phyloP scores from a whole-genome alignment of 1,140 invertebrate genomes.

The Drosophila eugracilis region DNA sequence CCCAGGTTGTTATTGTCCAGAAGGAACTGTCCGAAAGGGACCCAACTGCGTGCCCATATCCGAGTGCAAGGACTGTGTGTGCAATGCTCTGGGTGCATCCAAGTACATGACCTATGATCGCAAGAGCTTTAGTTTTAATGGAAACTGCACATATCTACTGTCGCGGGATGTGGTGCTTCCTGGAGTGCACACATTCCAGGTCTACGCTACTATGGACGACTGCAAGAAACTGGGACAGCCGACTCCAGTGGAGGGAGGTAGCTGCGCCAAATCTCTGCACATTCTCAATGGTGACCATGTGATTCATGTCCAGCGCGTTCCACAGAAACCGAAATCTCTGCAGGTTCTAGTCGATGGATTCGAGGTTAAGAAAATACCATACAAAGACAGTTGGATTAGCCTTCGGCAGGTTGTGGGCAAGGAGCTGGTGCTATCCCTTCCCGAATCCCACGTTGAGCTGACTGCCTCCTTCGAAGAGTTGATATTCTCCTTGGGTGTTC shows the following conservation, averaged over 20 bases:
- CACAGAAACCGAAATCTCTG: slow-evolving; percentile 47
- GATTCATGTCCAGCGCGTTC: slow-evolving; percentile 86
- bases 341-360: slow-evolving; percentile 79
- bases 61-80: slow-evolving; percentile 91
- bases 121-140: slow-evolving; percentile 89
- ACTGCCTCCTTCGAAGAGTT: slow-evolving; percentile 85
- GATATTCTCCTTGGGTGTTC: slow-evolving; percentile 87
- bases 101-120: slow-evolving; percentile 91
- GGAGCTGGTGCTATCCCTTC: slow-evolving; percentile 85
- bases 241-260: slow-evolving; percentile 41
- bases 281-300: slow-evolving; percentile 88
- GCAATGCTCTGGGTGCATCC: slow-evolving; percentile 89
- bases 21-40: slow-evolving; percentile 89
- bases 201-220: slow-evolving; percentile 79
- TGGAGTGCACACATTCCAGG: slow-evolving; percentile 87
- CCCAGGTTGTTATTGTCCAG: slow-evolving; percentile 93
- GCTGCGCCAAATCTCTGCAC: slow-evolving; percentile 84
- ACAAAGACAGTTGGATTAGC: slow-evolving; percentile 86
- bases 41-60: slow-evolving; percentile 89
- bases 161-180: slow-evolving; percentile 87
- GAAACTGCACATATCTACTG: slow-evolving; percentile 92
- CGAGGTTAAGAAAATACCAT: slow-evolving; percentile 85
- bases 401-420: slow-evolving; percentile 85
- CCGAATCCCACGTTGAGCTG: slow-evolving; percentile 86
- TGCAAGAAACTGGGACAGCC: slow-evolving; percentile 68